Evolutionary conservation across 2,113 vertebrate species (phyloP).

Genomic region (Gambusia holbrooki): DNA sequence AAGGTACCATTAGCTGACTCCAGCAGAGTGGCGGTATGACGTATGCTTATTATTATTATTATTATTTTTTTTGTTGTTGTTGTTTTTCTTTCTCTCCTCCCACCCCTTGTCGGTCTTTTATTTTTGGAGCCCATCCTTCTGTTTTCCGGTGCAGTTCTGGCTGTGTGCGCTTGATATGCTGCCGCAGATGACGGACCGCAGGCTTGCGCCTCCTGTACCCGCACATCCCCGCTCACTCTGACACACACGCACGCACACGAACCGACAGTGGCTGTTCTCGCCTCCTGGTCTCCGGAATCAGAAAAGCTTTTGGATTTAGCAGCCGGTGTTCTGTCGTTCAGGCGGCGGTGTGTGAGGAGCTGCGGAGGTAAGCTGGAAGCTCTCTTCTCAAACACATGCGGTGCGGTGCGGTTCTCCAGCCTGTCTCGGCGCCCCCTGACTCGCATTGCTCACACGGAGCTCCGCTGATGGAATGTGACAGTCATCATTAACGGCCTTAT

Average conservation of each 20-base stretch:
- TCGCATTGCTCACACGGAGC: too few relatives aligned
- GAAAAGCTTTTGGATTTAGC: slow-evolving; percentile 60
- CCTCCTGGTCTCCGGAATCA: slow-evolving; percentile 22
- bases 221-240: not conserved
- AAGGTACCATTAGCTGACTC: not conserved
- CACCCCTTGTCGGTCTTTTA: not conserved
- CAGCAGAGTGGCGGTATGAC: too few relatives aligned
- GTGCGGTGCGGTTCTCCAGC: not conserved
- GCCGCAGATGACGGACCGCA: slow-evolving; percentile 20
- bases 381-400: not conserved
- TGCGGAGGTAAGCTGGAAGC: slow-evolving; percentile 42
- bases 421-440: not conserved
- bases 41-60: too few relatives aligned
- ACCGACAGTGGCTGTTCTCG: slow-evolving; percentile 46
- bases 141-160: slow-evolving; percentile 13
- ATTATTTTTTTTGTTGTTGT: too few relatives aligned
- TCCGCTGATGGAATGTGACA: not conserved
- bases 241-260: slow-evolving; percentile 19
- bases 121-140: not conserved
- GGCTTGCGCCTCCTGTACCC: slow-evolving; percentile 43
- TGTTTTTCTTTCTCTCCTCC: too few relatives aligned
- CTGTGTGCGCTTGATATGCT: not conserved
- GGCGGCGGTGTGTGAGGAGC: slow-evolving; percentile 50
- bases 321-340: slow-evolving; percentile 13
- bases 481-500: not conserved